Evolutionary conservation across 1,140 invertebrate species (phyloP), one percentile per base, ranked within the genome.

Genomic region (Ceratina australensis): DNA sequence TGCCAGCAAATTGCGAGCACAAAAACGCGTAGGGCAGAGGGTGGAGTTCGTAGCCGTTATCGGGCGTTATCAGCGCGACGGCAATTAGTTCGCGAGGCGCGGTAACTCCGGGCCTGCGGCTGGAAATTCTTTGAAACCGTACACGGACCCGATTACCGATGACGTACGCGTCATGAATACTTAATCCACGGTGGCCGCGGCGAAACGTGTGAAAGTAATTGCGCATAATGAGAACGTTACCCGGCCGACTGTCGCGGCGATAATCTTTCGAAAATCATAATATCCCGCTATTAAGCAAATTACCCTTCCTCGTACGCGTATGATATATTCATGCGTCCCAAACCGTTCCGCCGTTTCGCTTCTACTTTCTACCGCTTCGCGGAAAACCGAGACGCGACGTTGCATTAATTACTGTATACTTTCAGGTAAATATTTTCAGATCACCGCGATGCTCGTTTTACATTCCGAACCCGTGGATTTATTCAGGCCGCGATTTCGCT

Each of bases 161-260:
- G 74, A 76, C 74, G 74, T 69, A 69, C 66, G 65, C 57, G 74
- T 69, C 74, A 61, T 76, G 74, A 76, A 76, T 76, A 76, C 47
- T 76, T 76, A 76, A 76, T 76, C 42, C 65, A 1, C 28, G 26
- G 0, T 13, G 47, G 24, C 13, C 42, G 57, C 3, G 42, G 72
- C 65, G 52, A 75, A 75, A 52, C 74, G 74, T 52, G 66, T 42
- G 56, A 76, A 72, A 72, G 75, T 72, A 78, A 78, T 78, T 72
- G 68, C 75, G 49, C 68, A 24, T 78, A 72, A 78, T 72, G 60
- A 78, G 75, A 69, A 69, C 42, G 49, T 69, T 52, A 24, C 49
- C 49, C 28, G 18, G 20, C 18, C 20, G 22, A 61, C 49, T 64
- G 75, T 61, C 75, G 75, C 59, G n/a, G n/a, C 28, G 60, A 78